Evolutionary conservation across 2,888 invertebrate species (phyloP).

Genomic region (Electrophaes corylata): DNA sequence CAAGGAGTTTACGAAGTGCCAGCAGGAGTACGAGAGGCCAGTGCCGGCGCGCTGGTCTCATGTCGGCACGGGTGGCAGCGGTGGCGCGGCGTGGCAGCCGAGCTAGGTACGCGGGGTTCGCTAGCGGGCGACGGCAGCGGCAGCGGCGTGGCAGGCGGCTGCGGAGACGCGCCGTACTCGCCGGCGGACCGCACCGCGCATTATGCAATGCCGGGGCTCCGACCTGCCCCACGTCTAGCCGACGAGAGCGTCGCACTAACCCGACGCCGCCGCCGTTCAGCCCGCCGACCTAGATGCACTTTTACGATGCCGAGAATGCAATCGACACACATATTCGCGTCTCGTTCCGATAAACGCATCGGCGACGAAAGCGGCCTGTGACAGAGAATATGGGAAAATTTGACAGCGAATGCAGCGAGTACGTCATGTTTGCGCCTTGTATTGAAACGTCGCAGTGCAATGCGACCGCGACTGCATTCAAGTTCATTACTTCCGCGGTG

Average conservation of each 20-base stretch:
- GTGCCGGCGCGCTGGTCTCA: constrained; percentile 56
- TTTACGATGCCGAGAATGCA: constrained; percentile 80
- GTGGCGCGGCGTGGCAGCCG: constrained; percentile 32
- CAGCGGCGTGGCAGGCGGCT: constrained; percentile 30
- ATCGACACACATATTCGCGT: constrained; percentile 84
- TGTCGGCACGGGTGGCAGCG: constrained; percentile 48
- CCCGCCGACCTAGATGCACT: constrained; percentile 84
- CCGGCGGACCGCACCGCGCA: constrained; percentile 65
- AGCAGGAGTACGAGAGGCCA: constrained; percentile 69
- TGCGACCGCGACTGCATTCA: constrained; percentile 74
- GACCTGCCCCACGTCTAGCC: constrained; percentile 81
- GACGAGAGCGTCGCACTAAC: constrained; percentile 74
- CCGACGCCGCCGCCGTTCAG: constrained; percentile 69
- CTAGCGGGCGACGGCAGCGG: constrained; percentile 21
- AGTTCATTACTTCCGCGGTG: constrained; percentile 85
- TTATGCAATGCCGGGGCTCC: constrained; percentile 71
- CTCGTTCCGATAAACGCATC: constrained; percentile 84
- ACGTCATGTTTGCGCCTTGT: constrained; percentile 78
- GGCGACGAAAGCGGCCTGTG: constrained; percentile 83
- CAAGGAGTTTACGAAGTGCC: constrained; percentile 70
- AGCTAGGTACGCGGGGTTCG: constrained; percentile 16
- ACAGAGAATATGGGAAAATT: constrained; percentile 82
- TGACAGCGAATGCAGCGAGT: constrained; percentile 80
- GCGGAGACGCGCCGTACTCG: constrained; percentile 53
- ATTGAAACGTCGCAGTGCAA: constrained; percentile 68